These are phyloP conservation scores for Vulpes lagopus DNA, from an alignment of 2,113 vertebrate species.

Conservation along the genomic window DNA sequence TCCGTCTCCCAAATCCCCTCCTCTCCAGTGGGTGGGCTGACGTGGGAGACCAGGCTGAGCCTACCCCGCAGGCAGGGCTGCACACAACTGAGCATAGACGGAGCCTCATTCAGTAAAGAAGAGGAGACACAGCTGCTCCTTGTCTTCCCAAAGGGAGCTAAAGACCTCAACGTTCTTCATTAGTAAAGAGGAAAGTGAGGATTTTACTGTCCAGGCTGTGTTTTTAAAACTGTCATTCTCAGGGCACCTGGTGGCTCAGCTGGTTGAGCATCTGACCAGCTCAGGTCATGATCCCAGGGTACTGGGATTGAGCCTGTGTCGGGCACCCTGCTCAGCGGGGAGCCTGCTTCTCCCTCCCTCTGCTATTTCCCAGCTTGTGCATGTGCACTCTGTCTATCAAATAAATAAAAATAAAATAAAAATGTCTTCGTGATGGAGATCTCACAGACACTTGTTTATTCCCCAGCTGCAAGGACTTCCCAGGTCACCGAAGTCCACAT, in stretches of 20 bases:
- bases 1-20: background rate
- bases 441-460: constrained; percentile 78
- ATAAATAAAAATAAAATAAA: background rate
- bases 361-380: too few species aligned
- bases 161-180: constrained; percentile 56
- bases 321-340: too few species aligned
- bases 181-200: background rate
- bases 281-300: too few species aligned
- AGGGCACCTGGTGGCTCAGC: too few species aligned
- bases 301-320: too few species aligned
- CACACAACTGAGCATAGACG: background rate
- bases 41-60: background rate
- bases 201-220: background rate
- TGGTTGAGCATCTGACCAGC: too few species aligned
- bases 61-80: background rate
- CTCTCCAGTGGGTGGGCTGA: background rate
- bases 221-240: constrained; percentile 56
- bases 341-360: too few species aligned
- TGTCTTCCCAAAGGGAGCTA: constrained; percentile 53
- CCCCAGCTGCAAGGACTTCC: constrained; percentile 68
- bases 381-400: too few species aligned
- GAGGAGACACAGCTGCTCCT: background rate
- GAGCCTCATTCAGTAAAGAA: background rate
- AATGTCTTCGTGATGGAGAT: constrained; percentile 66
- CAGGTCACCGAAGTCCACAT: constrained; percentile 76